Conservation (phyloP, 1,140 invertebrate species). For the Solen grandis region DNA sequence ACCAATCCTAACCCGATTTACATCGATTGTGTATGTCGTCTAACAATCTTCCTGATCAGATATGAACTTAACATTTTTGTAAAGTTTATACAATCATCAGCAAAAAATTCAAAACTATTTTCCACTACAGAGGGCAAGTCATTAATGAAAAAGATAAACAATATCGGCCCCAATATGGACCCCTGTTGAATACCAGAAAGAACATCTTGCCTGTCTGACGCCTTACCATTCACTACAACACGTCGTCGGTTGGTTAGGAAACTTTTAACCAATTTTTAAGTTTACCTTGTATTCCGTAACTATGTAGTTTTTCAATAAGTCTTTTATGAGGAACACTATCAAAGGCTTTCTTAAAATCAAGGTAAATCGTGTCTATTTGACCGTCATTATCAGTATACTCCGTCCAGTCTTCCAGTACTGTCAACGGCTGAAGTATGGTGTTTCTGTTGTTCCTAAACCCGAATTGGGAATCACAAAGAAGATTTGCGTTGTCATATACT, state of each 20-base stretch:
- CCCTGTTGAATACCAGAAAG: no score
- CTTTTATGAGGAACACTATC: no score
- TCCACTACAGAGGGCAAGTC: slow-evolving; percentile 33
- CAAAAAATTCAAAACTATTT: slow-evolving; percentile 18
- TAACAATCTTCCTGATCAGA: slow-evolving; percentile 14
- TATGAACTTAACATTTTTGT: neutral
- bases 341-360: no score
- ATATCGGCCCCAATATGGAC: slow-evolving; percentile 25
- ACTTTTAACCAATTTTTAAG: slow-evolving; percentile 11
- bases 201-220: no score
- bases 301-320: slow-evolving; percentile 5
- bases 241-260: slow-evolving; percentile 21
- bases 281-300: neutral
- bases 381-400: neutral
- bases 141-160: slow-evolving; percentile 46
- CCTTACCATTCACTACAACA: slow-evolving; percentile 10
- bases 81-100: slow-evolving; percentile 46
- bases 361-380: no score
- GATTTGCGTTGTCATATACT: neutral
- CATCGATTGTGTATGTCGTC: neutral
- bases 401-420: neutral
- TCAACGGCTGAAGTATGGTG: neutral
- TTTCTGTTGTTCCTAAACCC: neutral
- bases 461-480: neutral
- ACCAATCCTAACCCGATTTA: slow-evolving; percentile 37